phyloP scores from a whole-genome alignment of 2,888 invertebrate genomes.

The Pandemis cinnamomeana region DNA sequence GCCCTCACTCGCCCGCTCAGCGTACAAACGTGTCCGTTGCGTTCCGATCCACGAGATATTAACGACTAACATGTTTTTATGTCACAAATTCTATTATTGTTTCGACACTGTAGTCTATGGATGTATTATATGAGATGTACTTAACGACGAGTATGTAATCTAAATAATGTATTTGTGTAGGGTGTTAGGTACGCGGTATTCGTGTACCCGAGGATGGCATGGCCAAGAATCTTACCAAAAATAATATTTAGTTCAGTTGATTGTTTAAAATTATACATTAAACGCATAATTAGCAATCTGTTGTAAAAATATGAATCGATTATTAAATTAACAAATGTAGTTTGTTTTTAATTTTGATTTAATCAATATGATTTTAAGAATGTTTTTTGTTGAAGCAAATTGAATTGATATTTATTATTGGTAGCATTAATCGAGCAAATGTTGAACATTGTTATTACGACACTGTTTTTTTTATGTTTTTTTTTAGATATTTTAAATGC shows the following conservation, averaged over 20 bases:
- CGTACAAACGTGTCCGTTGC: conserved; percentile 34
- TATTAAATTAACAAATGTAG: neutral
- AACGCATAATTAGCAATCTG: conserved; percentile 23
- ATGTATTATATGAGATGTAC: conserved; percentile 30
- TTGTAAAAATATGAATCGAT: neutral
- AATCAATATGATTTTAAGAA: neutral
- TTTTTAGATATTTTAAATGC: conserved; percentile 1
- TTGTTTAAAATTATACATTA: conserved; percentile 16
- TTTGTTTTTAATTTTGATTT: neutral
- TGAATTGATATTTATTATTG: neutral
- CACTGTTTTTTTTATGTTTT: neutral
- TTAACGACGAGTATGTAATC: conserved; percentile 19
- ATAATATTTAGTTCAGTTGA: conserved; percentile 2
- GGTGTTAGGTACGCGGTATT: neutral
- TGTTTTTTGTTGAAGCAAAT: neutral
- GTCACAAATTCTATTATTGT: conserved; percentile 34
- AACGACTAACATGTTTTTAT: conserved; percentile 18
- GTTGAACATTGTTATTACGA: neutral
- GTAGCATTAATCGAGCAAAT: neutral
- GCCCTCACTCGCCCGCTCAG: conserved; percentile 23
- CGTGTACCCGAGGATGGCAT: neutral
- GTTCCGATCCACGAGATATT: conserved; percentile 31
- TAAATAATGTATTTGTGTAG: conserved; percentile 29
- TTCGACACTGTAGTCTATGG: conserved; percentile 32
- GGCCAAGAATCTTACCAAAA: conserved; percentile 26